Percentiles rank a stretch among this genome's conserved stretches.
Conservation (phyloP, 2,113 vertebrate genomes). For the Zosterops borbonicus region DNA sequence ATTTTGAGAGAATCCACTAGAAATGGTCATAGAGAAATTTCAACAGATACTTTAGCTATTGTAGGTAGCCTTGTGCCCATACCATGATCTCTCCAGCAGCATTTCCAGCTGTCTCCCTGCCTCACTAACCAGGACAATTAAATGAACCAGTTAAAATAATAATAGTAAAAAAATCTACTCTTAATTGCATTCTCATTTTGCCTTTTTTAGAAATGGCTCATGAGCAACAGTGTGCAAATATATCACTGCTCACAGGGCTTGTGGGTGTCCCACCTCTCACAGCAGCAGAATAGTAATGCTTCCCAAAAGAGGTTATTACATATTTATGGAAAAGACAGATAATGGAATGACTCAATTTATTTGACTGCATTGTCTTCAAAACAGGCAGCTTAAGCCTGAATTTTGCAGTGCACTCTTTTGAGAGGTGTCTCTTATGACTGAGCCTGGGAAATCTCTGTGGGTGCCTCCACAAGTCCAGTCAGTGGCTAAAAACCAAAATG, state of each 20-base stretch:
- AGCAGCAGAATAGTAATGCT: slow-evolving; percentile 18
- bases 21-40: neutral
- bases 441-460: accelerated
- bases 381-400: neutral
- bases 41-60: neutral
- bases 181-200: slow-evolving; percentile 14
- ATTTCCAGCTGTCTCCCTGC: neutral
- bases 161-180: neutral
- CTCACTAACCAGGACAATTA: neutral
- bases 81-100: neutral
- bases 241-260: slow-evolving; percentile 23
- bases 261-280: slow-evolving; percentile 47
- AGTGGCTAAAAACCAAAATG: accelerated
- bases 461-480: accelerated
- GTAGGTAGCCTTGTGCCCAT: neutral
- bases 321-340: slow-evolving; percentile 43
- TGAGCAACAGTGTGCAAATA: slow-evolving; percentile 45
- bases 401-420: neutral
- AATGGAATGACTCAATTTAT: slow-evolving; percentile 29
- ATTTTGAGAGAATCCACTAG: neutral
- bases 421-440: neutral
- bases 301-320: neutral
- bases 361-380: neutral
- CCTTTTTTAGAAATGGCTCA: slow-evolving; percentile 26
- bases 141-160: neutral